These are phyloP conservation scores for Ichneumoninae sp. DNA, from an alignment of 2,888 invertebrate genomes.

Conservation along the genomic window DNA sequence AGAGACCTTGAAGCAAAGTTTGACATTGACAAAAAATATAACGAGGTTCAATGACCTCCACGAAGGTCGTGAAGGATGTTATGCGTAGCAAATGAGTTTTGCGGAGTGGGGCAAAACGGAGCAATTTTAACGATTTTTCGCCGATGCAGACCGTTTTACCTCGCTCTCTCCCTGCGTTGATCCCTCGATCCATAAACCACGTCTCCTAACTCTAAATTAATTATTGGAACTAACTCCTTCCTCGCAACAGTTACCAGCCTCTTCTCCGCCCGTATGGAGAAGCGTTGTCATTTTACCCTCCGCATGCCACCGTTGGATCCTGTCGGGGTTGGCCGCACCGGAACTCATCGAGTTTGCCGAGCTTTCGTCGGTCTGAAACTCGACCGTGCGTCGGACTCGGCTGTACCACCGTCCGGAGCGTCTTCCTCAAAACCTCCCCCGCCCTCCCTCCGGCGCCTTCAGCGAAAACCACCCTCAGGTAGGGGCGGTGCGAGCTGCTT, in stretches of 20 bases:
- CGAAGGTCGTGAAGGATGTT: no score
- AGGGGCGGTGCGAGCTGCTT: slow-evolving; percentile 51
- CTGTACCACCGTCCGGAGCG: slow-evolving; percentile 5
- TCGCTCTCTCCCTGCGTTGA: no score
- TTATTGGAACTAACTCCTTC: background rate
- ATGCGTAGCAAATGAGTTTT: no score
- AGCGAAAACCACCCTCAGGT: slow-evolving; percentile 50
- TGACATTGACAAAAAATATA: no score
- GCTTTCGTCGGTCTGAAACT: slow-evolving; percentile 20
- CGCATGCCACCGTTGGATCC: background rate
- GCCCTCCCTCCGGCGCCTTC: background rate
- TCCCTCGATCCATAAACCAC: no score
- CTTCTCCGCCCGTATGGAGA: background rate
- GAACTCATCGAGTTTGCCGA: slow-evolving; percentile 48
- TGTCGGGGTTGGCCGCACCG: background rate
- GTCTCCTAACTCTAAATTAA: no score
- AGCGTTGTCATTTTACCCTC: background rate
- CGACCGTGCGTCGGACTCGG: slow-evolving; percentile 25
- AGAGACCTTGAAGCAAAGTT: no score
- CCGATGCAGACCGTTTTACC: no score
- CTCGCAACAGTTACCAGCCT: background rate
- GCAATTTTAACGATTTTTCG: no score
- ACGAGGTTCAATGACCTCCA: no score
- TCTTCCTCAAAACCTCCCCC: slow-evolving; percentile 34
- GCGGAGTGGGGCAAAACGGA: no score